These are phyloP conservation scores for Drosophila suzukii DNA, from an alignment of 1,140 invertebrate genomes.

Conservation along the genomic window DNA sequence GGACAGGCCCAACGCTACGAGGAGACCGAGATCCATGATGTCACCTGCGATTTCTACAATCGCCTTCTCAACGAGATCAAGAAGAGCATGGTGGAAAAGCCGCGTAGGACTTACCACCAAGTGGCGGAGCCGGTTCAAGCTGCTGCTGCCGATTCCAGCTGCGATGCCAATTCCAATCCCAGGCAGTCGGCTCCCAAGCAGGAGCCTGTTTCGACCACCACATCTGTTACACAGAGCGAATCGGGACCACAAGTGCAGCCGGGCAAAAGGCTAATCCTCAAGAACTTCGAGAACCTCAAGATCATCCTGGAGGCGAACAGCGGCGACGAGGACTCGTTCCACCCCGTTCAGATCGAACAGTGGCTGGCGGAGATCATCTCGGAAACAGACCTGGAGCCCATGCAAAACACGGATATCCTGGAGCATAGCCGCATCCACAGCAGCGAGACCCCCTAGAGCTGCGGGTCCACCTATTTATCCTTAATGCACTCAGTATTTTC, in stretches of 20 bases:
- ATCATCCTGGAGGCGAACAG: constrained; percentile 74
- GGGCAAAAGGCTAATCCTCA: constrained; percentile 70
- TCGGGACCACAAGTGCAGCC: constrained; percentile 57
- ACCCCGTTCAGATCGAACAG: constrained; percentile 86
- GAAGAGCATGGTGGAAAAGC: constrained; percentile 73
- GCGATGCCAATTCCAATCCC: constrained; percentile 49
- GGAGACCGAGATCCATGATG: constrained; percentile 56
- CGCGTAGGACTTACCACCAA: constrained; percentile 25
- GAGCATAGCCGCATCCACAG: constrained; percentile 83
- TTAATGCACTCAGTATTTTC: constrained; percentile 62
- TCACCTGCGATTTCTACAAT: constrained; percentile 82
- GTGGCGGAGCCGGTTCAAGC: constrained; percentile 30
- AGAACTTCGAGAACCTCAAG: constrained; percentile 81
- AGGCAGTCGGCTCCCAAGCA: constrained; percentile 3
- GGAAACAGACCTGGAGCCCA: constrained; percentile 86
- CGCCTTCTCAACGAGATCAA: constrained; percentile 81
- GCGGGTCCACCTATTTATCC: not conserved
- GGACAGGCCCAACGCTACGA: constrained; percentile 28
- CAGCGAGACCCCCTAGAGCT: constrained; percentile 58
- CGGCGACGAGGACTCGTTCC: constrained; percentile 71
- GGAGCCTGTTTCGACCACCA: constrained; percentile 50
- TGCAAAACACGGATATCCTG: constrained; percentile 85
- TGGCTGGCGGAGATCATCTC: constrained; percentile 86
- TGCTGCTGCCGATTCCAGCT: constrained; percentile 56
- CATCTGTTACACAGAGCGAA: constrained; percentile 32